These are phyloP conservation scores for Rallus crepitans DNA, from an alignment of 2,797 vertebrate genomes.

Conservation along the genomic window DNA sequence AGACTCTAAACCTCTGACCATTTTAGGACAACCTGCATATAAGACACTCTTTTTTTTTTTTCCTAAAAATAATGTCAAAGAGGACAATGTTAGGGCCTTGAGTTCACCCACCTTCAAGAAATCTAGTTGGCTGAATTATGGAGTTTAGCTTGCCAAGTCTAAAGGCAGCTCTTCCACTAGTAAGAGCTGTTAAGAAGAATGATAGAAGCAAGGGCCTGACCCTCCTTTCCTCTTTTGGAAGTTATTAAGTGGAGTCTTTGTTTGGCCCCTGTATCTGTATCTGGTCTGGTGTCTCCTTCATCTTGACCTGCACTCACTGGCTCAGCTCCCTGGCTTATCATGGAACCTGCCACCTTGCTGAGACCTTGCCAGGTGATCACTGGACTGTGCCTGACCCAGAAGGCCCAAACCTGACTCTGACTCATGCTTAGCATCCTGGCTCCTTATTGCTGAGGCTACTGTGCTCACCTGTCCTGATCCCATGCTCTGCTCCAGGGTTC, in stretches of 20 bases:
- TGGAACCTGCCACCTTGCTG: not conserved
- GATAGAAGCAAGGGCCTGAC: not conserved
- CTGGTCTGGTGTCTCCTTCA: not conserved
- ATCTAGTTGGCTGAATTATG: not conserved
- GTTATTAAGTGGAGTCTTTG: not conserved
- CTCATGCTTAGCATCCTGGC: not conserved
- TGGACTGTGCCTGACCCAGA: not conserved
- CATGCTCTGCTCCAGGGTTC: fast-evolving
- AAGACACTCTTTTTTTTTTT: not conserved
- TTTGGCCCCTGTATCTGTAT: not conserved
- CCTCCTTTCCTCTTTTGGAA: not conserved
- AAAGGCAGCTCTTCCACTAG: not conserved
- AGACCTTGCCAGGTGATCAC: not conserved
- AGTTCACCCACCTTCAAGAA: not conserved
- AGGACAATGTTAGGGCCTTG: not conserved
- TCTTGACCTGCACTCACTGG: fast-evolving
- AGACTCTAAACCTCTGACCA: not conserved
- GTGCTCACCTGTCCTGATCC: not conserved
- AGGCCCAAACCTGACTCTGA: not conserved
- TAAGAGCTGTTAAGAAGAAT: not conserved
- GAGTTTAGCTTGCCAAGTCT: not conserved
- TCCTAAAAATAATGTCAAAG: not conserved
- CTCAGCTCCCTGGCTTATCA: not conserved
- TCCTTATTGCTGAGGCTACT: not conserved
- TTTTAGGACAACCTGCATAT: not conserved